phyloP scores from a whole-genome alignment of 2,113 vertebrate genomes.

The Brachionichthys hirsutus region DNA sequence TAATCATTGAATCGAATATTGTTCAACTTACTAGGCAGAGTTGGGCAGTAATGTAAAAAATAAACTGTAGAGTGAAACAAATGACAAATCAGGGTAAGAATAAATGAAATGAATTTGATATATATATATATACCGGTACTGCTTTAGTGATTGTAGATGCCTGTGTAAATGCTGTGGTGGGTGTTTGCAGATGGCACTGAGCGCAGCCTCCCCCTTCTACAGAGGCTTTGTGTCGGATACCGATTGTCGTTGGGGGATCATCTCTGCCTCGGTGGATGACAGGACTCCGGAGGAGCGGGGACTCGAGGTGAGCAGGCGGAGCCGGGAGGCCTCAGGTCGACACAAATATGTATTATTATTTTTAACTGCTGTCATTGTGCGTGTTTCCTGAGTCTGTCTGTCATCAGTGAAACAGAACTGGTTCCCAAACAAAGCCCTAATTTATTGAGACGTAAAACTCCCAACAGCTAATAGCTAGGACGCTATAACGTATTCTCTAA shows the following conservation, averaged over 20 bases:
- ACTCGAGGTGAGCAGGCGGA: conserved; percentile 80
- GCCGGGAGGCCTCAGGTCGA: not conserved
- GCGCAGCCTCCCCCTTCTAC: conserved; percentile 95
- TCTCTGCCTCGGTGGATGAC: conserved; percentile 97
- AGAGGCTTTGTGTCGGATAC: conserved; percentile 94
- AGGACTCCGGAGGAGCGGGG: conserved; percentile 93
- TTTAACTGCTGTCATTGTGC: no score
- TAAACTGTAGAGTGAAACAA: no score
- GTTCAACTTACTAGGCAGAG: not conserved
- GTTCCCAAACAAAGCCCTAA: no score
- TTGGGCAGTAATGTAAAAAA: not conserved
- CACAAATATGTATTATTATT: not conserved
- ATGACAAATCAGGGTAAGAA: not conserved
- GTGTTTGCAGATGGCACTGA: conserved; percentile 91
- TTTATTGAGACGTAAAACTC: no score
- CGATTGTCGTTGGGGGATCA: conserved; percentile 98
- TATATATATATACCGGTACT: not conserved
- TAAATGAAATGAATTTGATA: no score
- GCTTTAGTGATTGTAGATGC: not conserved
- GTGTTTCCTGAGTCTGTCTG: no score
- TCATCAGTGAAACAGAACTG: no score
- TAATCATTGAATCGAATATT: not conserved
- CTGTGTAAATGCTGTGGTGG: not conserved
- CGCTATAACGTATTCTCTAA: no score
- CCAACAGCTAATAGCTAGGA: no score